These are phyloP conservation scores for Xenus cinereus DNA, from an alignment of 2,113 vertebrate species.

Conservation along the genomic window DNA sequence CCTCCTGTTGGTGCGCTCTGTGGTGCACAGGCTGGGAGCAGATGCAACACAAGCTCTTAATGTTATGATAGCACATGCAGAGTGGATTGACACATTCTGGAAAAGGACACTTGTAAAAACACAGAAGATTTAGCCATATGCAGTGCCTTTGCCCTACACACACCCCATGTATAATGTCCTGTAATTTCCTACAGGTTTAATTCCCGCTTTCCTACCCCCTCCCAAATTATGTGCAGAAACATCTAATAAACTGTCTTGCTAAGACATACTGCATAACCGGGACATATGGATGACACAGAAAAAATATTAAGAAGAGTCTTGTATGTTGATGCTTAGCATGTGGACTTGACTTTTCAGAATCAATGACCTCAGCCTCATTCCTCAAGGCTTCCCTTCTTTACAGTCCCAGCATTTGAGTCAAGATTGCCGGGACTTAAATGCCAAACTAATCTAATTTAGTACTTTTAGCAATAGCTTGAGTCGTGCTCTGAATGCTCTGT, in stretches of 20 bases:
- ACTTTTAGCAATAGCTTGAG: slow-evolving; percentile 60
- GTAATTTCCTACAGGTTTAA: not conserved
- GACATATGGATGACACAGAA: not conserved
- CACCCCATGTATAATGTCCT: not conserved
- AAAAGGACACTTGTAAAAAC: not conserved
- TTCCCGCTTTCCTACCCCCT: not conserved
- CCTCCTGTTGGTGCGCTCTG: fast-evolving
- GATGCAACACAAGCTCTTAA: not conserved
- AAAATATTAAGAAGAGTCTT: not conserved
- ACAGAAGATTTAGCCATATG: not conserved
- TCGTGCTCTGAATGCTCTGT: slow-evolving; percentile 52
- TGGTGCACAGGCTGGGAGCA: not conserved
- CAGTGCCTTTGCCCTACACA: not conserved
- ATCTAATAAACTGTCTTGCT: not conserved
- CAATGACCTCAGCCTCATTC: slow-evolving; percentile 46
- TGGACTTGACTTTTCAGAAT: slow-evolving; percentile 26
- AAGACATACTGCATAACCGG: not conserved
- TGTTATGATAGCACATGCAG: not conserved
- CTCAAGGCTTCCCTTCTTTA: slow-evolving; percentile 44
- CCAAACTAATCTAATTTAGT: slow-evolving; percentile 68
- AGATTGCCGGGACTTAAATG: slow-evolving; percentile 52
- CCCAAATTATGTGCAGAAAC: not conserved
- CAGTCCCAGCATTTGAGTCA: slow-evolving; percentile 48
- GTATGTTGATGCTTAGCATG: not conserved
- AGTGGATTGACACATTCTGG: not conserved